Evolutionary conservation across 2,888 invertebrate species (phyloP).

Genomic region (Lithophane semibrunnea): DNA sequence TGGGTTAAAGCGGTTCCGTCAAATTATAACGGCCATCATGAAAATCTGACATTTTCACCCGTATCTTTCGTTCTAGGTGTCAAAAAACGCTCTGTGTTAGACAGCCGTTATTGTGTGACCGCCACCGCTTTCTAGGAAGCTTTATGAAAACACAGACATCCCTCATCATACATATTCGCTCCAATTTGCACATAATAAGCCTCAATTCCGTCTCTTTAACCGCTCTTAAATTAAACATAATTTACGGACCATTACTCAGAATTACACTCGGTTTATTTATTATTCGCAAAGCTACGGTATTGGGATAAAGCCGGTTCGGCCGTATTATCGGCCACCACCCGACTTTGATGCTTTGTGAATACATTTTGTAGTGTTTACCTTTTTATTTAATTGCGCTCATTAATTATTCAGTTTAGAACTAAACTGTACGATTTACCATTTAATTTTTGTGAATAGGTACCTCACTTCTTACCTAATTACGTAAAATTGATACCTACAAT

Average conservation of each 20-base stretch:
- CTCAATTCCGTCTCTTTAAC: conserved; percentile 23
- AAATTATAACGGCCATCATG: no score
- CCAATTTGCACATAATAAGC: conserved; percentile 30
- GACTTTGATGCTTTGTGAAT: conserved; percentile 42
- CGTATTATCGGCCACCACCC: conserved; percentile 20
- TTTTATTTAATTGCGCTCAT: neutral
- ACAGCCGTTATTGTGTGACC: neutral
- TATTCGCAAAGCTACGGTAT: conserved; percentile 49
- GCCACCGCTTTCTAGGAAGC: neutral
- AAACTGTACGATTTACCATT: neutral
- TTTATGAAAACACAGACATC: neutral
- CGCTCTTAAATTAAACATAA: conserved; percentile 59
- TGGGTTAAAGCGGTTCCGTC: no score
- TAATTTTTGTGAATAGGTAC: no score
- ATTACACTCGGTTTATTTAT: conserved; percentile 54
- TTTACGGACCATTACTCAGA: conserved; percentile 57
- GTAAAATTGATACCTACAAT: neutral
- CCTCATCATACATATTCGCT: conserved; percentile 4
- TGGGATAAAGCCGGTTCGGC: conserved; percentile 36
- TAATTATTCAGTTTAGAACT: neutral
- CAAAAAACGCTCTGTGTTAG: neutral
- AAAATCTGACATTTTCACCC: neutral
- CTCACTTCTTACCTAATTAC: neutral
- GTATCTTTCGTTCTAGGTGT: no score
- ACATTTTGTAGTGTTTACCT: conserved; percentile 29